Evolutionary conservation across 2,113 vertebrate species (phyloP), one percentile per base, ranked within the genome.

Genomic region (Climacteris rufus): DNA sequence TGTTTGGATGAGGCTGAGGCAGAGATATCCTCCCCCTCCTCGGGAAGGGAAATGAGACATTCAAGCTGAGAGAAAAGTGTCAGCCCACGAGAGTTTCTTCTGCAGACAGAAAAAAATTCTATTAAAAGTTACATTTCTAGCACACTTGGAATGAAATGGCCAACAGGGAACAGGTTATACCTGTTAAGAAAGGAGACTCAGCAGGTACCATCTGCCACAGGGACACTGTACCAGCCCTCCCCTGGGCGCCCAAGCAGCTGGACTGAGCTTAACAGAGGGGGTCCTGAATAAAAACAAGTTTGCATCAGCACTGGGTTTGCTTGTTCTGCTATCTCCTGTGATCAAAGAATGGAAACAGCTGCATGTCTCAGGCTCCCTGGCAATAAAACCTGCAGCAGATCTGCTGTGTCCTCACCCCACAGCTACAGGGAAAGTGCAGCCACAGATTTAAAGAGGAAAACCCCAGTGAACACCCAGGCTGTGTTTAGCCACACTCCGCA

Each of bases 331-430:
- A 42, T 95, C 94, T 94, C 18, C 85, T 49, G 90, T 90, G 95
- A 92, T 96, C 95, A 95, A 94, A 94, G 93, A 21, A 59, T 21
- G 45, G 21, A 44, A 93, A 86, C 92, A 96, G 96, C 94, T 95
- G 93, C 86, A 6, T 10, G 64, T 70, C 92, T 81, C 93, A 78
- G 93, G 93, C 94, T 90, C 85, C 20, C 90, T 86, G 83, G 93
- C 87, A 89, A 10, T 24, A 78, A 92, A 95, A 94, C 63, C 88
- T 93, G 93, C 84, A 95, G 66, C 54, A 53, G 56, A 53, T 50
- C 13, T 49, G 90, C 80, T 60, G 54, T 30, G 49, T 60, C 88
- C 95, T 44, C 87, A 89, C 76, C 47, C 87, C 47, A 23, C 31
- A 74, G 84, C 94, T 45, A 47, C 50, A 33, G 76, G 75, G 70